phyloP scores from a whole-genome alignment of 2,888 invertebrate species.

The Carterocephalus palaemon region DNA sequence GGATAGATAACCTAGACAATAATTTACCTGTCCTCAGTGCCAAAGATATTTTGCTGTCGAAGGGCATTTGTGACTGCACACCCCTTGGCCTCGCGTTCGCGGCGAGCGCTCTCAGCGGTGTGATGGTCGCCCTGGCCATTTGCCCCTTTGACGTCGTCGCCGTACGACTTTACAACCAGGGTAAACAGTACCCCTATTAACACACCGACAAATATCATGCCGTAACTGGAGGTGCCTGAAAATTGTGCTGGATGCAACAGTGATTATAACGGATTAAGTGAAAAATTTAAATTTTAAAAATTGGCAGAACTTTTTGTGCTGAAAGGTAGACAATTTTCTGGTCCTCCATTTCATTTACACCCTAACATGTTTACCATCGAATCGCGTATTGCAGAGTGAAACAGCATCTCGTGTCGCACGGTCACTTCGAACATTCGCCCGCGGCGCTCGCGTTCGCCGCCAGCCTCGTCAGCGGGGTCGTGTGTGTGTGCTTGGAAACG shows the following conservation, averaged over 20 bases:
- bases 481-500: conserved; percentile 87
- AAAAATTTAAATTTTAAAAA: no score
- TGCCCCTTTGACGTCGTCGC: conserved; percentile 93
- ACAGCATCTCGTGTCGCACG: conserved; percentile 46
- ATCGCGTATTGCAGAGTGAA: conserved; percentile 57
- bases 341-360: not conserved
- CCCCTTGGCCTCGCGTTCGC: conserved; percentile 61
- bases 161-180: conserved; percentile 94
- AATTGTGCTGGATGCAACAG: no score
- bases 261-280: no score
- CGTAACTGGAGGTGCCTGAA: conserved; percentile 1
- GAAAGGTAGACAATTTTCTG: conserved; percentile 5
- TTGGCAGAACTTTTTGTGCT: no score
- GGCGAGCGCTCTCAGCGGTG: conserved; percentile 87
- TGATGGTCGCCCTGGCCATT: conserved; percentile 85
- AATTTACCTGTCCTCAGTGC: conserved; percentile 44
- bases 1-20: no score
- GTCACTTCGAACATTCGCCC: conserved; percentile 73
- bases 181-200: conserved; percentile 59
- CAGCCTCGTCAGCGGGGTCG: conserved; percentile 86
- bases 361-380: conserved; percentile 8
- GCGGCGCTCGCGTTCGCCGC: conserved; percentile 83
- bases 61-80: conserved; percentile 50
- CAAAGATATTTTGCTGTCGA: conserved; percentile 56
- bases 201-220: no score